phyloP scores from a whole-genome alignment of 2,888 invertebrate species.

The Stenchaetothrips biformis region DNA sequence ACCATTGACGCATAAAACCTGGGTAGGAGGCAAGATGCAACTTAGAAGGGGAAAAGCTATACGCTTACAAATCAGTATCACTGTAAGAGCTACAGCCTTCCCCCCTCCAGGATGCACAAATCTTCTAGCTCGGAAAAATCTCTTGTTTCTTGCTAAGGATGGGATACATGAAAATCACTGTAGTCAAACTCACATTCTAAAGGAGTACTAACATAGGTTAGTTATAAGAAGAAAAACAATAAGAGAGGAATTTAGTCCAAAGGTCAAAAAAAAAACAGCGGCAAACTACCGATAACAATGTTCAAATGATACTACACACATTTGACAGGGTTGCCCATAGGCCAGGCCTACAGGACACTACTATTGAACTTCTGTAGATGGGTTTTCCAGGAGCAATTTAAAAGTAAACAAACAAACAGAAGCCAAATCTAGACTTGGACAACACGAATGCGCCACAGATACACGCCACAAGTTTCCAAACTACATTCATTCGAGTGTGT shows the following conservation, averaged over 20 bases:
- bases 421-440: too few relatives aligned
- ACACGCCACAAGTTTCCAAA: too few relatives aligned
- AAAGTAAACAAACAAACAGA: too few relatives aligned
- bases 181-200: not conserved
- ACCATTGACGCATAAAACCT: not conserved
- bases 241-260: not conserved
- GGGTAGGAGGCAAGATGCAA: constrained; percentile 36
- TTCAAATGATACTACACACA: too few relatives aligned
- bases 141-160: not conserved
- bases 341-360: too few relatives aligned
- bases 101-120: constrained; percentile 50
- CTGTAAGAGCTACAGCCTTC: constrained; percentile 85
- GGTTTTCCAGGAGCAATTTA: too few relatives aligned
- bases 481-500: too few relatives aligned
- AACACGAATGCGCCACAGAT: too few relatives aligned
- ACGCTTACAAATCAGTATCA: constrained; percentile 75
- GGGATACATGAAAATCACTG: not conserved
- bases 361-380: too few relatives aligned
- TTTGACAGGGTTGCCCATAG: too few relatives aligned
- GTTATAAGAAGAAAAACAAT: not conserved
- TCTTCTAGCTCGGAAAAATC: not conserved
- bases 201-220: not conserved
- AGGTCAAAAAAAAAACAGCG: not conserved
- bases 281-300: too few relatives aligned
- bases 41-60: constrained; percentile 97